Conservation (phyloP, 2,113 vertebrate species). For the Anhinga rufa region DNA sequence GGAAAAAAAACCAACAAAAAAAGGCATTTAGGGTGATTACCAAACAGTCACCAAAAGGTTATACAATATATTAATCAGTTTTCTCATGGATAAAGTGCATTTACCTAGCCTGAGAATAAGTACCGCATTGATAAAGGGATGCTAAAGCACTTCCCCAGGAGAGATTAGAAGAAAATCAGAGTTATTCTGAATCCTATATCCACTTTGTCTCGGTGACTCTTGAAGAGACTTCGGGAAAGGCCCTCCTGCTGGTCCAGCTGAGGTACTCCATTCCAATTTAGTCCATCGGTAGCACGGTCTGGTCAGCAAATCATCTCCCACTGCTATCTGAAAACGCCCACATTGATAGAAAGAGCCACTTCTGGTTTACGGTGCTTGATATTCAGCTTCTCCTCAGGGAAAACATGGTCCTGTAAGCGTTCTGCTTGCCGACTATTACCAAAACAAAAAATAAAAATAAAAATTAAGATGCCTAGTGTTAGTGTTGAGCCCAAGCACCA, state of each 20-base stretch:
- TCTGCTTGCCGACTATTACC: slow-evolving; percentile 14
- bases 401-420: neutral
- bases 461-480: neutral
- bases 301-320: neutral
- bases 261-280: neutral
- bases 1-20: neutral
- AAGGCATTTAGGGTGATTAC: neutral
- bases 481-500: neutral
- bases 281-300: neutral
- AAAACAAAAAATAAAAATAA: neutral
- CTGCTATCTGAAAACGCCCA: slow-evolving; percentile 74
- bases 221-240: neutral
- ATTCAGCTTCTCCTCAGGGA: neutral
- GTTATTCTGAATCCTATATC: neutral
- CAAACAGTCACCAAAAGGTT: neutral
- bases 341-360: slow-evolving; percentile 74
- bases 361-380: slow-evolving; percentile 57
- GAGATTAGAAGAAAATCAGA: neutral
- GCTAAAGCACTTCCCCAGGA: neutral
- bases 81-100: neutral
- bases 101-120: slow-evolving; percentile 27
- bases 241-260: neutral
- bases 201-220: neutral
- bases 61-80: neutral
- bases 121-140: neutral